phyloP scores from a whole-genome alignment of 2,888 invertebrate genomes.

The Caradrina kadenii region DNA sequence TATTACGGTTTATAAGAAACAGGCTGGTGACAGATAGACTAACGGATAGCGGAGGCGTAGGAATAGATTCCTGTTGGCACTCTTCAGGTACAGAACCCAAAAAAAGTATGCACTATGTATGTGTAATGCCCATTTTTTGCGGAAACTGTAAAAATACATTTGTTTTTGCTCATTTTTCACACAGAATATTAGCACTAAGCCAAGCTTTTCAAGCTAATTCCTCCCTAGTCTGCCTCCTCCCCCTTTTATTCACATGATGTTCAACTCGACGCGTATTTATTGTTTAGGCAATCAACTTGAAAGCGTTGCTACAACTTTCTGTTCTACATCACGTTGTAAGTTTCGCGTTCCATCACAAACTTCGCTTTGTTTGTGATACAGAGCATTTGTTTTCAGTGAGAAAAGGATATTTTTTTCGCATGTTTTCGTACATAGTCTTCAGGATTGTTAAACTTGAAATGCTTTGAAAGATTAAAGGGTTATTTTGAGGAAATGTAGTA shows the following conservation, averaged over 20 bases:
- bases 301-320: slow-evolving; percentile 71
- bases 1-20: no score
- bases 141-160: no score
- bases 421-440: slow-evolving; percentile 26
- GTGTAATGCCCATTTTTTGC: no score
- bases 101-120: no score
- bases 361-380: slow-evolving; percentile 63
- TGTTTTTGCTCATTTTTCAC: not conserved
- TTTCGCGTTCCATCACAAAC: slow-evolving; percentile 56
- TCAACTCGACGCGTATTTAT: slow-evolving; percentile 76
- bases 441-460: slow-evolving; percentile 23
- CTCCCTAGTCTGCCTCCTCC: not conserved
- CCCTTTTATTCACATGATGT: slow-evolving; percentile 36
- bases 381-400: slow-evolving; percentile 66
- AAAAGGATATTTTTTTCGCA: slow-evolving; percentile 54
- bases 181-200: not conserved
- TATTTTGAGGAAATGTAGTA: not conserved
- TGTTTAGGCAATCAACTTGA: slow-evolving; percentile 84
- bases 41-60: no score
- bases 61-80: no score
- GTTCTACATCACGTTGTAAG: slow-evolving; percentile 51
- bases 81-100: no score
- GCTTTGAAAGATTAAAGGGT: slow-evolving; percentile 8
- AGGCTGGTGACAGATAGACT: no score
- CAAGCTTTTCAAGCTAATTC: slow-evolving; percentile 28